Evolutionary conservation across 2,888 invertebrate species (phyloP).

Genomic region (Brassicogethes aeneus): DNA sequence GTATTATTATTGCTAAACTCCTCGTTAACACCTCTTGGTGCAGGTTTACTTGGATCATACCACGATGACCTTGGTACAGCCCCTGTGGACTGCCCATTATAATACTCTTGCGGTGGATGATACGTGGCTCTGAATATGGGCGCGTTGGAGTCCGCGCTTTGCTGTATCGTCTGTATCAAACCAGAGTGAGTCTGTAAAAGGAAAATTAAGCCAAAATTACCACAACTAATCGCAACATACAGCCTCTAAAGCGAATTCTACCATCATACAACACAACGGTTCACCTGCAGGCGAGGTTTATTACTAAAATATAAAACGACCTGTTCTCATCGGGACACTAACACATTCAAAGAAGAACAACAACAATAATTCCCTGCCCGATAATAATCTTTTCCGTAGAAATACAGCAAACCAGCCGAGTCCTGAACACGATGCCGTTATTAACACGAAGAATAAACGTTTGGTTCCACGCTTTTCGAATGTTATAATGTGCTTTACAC

Average conservation of each 20-base stretch:
- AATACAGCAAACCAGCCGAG: not conserved
- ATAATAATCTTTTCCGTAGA: not conserved
- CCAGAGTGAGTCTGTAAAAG: constrained; percentile 32
- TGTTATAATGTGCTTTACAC: not conserved
- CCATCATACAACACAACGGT: constrained; percentile 13
- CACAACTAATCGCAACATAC: too few relatives aligned
- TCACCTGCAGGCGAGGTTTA: too few relatives aligned
- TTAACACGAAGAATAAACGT: too few relatives aligned
- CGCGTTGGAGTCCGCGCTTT: constrained; percentile 40
- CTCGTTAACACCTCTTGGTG: constrained; percentile 33
- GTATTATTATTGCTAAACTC: constrained; percentile 20
- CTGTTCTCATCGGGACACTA: not conserved
- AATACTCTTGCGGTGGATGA: constrained; percentile 46
- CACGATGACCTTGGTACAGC: constrained; percentile 36
- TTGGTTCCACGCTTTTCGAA: too few relatives aligned
- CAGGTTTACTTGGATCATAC: constrained; percentile 34
- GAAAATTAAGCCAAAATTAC: too few relatives aligned
- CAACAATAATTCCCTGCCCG: not conserved
- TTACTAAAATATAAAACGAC: not conserved
- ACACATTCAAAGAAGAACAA: not conserved
- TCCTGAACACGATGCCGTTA: too few relatives aligned
- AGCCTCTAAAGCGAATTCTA: constrained; percentile 19
- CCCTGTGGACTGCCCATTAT: constrained; percentile 35
- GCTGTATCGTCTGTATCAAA: constrained; percentile 42
- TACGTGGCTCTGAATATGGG: constrained; percentile 47